Evolutionary conservation across 2,113 vertebrate genomes (phyloP).

Genomic region (Neolamprologus variostigma): DNA sequence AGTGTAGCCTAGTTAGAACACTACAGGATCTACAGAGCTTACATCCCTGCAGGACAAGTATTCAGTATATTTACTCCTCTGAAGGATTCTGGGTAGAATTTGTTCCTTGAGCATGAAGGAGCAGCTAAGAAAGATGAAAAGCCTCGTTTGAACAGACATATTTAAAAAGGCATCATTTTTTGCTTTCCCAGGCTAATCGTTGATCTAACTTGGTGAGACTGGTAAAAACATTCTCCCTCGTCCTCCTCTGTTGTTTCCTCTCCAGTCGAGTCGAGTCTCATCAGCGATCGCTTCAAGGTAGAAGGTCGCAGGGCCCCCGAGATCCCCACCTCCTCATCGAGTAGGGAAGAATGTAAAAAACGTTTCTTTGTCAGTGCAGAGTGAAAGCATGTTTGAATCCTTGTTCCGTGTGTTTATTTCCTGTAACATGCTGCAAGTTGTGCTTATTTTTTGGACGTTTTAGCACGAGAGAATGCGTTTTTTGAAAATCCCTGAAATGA

Average conservation of each 20-base stretch:
- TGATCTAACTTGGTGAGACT: conserved; percentile 12
- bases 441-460: neutral
- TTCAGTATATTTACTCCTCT: neutral
- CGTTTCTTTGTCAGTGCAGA: neutral
- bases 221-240: neutral
- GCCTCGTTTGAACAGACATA: neutral
- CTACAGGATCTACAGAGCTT: neutral
- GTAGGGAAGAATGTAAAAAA: conserved; percentile 21
- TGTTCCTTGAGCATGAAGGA: conserved; percentile 32
- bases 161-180: neutral
- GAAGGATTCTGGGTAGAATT: neutral
- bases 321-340: neutral
- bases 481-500: conserved; percentile 1
- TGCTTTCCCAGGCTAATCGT: neutral
- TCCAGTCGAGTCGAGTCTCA: neutral
- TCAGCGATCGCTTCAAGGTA: neutral
- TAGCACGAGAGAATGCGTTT: neutral
- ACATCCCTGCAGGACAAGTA: neutral
- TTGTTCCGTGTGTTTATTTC: neutral
- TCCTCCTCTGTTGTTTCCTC: neutral
- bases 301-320: neutral
- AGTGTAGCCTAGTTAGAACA: neutral
- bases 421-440: neutral
- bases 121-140: neutral
- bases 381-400: neutral